Base-by-base conservation (phyloP, 2,113 vertebrate species). In the Cryptomyrus ogoouensis region DNA sequence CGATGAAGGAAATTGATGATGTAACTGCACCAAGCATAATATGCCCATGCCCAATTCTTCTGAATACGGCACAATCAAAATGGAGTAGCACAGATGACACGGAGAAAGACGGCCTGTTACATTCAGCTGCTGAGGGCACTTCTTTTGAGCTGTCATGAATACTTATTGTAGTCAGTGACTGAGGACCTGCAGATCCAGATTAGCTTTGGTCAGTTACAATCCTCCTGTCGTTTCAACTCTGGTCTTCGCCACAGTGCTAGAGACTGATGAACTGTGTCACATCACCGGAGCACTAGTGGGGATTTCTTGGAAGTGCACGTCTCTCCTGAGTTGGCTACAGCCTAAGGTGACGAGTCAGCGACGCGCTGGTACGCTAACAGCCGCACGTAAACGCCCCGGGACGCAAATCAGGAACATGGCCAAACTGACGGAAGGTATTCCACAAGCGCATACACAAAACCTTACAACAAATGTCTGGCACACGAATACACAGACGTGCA, bases 131-230 rank as follows among this genome's bases (percentile, higher is more conserved):
- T 5, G 3, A 13, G 77, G 19, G 1, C 24, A 10, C 46, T 88
- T 47, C 53, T 52, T 42, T 66, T 52, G 46, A 77, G 39, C 47
- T 87, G n/a, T 17, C 84, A 77, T 42, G 70, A 74, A 13, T 35
- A 27, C 39, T 62, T 74, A 77, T 35, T n/a, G 21, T 52, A 77
- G 47, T 39, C 49, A 62, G 35, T 74, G 52, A 39, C 62, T 90
- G 83, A 90, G 66, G 58, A 31, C 49, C 58, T 42, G 35, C 89
- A 90, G 89, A 24, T 46, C 21, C 21, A 12, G 46, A 19, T 88
- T 17, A 31, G 7, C 86, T 87, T 90, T 39, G n/a, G 24, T 49
- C 83, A n/a, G 24, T 46, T 85, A 49, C 83, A 49, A 15, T 49
- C 19, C 24, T 5, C 50, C 24, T 86, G 83, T 49, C 47, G 15